phyloP scores from a whole-genome alignment of 2,113 vertebrate species.

The Onychostruthus taczanowskii region DNA sequence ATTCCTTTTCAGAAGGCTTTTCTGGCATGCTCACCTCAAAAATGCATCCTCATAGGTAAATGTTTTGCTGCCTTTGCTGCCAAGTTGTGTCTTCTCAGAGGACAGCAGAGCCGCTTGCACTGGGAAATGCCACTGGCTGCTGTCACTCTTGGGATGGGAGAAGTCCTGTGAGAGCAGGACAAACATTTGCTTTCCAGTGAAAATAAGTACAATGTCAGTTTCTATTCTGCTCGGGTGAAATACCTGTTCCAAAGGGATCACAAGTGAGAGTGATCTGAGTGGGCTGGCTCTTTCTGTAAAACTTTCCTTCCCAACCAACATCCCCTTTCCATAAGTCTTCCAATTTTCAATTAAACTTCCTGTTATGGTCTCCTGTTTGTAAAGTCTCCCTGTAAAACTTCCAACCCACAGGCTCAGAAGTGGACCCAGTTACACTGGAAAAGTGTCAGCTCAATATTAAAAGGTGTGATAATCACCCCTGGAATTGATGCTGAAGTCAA shows the following conservation, averaged over 20 bases:
- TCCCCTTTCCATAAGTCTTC: neutral
- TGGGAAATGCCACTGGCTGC: accelerated
- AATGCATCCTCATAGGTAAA: neutral
- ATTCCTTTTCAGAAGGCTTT: neutral
- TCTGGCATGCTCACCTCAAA: neutral
- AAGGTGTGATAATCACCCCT: neutral
- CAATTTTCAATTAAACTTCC: neutral
- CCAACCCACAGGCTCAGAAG: neutral
- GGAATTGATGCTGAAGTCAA: neutral
- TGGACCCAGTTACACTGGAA: neutral
- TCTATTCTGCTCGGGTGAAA: neutral
- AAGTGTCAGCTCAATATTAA: neutral
- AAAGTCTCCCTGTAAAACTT: neutral
- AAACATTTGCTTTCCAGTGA: neutral
- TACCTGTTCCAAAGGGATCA: neutral
- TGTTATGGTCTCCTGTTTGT: neutral
- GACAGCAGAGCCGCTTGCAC: neutral
- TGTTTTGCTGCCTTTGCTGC: neutral
- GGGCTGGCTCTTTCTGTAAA: neutral
- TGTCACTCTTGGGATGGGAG: neutral
- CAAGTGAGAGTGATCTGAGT: neutral
- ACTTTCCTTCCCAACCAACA: neutral
- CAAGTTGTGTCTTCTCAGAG: neutral
- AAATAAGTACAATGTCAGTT: neutral
- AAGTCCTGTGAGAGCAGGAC: neutral